Conservation (phyloP, 2,113 vertebrate species). For the Piaya cayana region DNA sequence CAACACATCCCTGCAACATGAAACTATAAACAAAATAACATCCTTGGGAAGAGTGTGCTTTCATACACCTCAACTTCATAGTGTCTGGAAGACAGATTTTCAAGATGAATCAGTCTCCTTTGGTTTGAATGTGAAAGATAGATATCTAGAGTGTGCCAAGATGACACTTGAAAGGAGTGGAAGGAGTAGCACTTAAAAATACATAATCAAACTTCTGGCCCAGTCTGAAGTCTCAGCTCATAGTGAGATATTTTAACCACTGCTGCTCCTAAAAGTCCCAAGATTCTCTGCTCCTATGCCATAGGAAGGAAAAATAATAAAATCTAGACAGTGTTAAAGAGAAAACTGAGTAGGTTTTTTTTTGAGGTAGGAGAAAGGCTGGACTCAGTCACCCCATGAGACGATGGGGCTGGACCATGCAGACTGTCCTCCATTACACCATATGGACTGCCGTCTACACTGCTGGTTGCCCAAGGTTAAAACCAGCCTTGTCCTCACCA, state of each 20-base stretch:
- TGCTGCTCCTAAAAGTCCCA: background rate
- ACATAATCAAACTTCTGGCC: background rate
- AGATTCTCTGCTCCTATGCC: background rate
- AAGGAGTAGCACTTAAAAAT: background rate
- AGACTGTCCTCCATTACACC: background rate
- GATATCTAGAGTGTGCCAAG: background rate
- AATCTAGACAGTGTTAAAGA: background rate
- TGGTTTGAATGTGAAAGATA: background rate
- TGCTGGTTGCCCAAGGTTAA: background rate
- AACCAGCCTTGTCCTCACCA: background rate
- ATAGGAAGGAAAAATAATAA: background rate
- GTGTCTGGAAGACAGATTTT: background rate
- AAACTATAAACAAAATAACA: background rate
- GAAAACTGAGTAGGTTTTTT: background rate
- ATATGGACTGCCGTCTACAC: accelerated
- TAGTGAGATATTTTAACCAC: background rate
- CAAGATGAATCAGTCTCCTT: background rate
- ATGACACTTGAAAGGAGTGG: background rate
- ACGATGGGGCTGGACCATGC: background rate
- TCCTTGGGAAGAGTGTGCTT: background rate
- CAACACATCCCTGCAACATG: background rate
- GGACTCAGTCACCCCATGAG: background rate
- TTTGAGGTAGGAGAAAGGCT: background rate
- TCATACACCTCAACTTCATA: background rate
- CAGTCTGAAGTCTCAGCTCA: background rate